phyloP scores from a whole-genome alignment of 2,113 vertebrate species.

The Henicopernis longicauda region DNA sequence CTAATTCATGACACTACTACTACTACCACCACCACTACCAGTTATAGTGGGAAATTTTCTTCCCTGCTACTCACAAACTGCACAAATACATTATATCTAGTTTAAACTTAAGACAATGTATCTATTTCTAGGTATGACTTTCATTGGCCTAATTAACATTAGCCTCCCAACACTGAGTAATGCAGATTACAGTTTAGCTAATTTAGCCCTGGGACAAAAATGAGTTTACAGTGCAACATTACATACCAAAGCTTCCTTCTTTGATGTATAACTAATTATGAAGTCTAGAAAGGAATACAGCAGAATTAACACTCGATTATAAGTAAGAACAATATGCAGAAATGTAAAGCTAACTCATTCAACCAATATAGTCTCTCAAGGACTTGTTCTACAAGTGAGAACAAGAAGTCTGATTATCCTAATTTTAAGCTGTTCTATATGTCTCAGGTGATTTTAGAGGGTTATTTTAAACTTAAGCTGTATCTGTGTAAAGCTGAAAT shows the following conservation, averaged over 20 bases:
- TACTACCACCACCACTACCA: not conserved
- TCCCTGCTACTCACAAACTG: not conserved
- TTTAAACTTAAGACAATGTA: not conserved
- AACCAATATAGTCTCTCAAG: not conserved
- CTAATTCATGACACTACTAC: not conserved
- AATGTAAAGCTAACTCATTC: not conserved
- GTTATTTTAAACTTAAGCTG: not conserved
- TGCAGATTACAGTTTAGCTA: conserved; percentile 26
- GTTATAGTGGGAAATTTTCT: not conserved
- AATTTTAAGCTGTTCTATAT: not conserved
- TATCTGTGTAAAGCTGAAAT: not conserved
- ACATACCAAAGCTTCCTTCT: conserved; percentile 16
- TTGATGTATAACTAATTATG: not conserved
- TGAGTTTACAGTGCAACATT: not conserved
- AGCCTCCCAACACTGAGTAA: conserved; percentile 3
- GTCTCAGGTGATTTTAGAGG: not conserved
- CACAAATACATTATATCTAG: not conserved
- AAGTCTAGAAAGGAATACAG: not conserved
- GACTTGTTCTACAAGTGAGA: not conserved
- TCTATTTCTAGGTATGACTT: not conserved
- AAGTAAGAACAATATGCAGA: conserved; percentile 16
- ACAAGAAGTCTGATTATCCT: not conserved
- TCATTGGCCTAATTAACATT: not conserved
- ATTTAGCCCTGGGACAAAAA: conserved; percentile 40
- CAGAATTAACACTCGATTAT: conserved; percentile 8